Evolutionary conservation across 2,113 vertebrate species (phyloP), one percentile per base, ranked within the genome.

Genomic region (Acanthisitta chloris): DNA sequence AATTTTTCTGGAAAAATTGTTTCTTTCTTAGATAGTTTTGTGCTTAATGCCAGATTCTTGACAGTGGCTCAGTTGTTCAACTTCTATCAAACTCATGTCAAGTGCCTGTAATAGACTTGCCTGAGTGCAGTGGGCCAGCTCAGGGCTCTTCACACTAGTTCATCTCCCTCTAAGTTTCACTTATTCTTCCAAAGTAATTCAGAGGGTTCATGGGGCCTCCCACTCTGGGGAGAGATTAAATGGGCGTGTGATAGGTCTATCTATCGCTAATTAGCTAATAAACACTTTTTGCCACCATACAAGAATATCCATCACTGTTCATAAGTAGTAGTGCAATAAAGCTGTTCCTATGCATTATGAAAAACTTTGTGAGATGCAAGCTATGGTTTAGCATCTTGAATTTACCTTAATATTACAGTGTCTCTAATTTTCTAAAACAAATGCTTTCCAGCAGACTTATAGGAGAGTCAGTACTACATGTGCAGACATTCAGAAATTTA

Each of bases 401-500:
- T 85, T 85, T 74, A 25, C 15, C 6, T 24, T 40, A 19, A 9
- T 33, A 64, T 46, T 14, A 51, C 5, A 58, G 17, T 36, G 7
- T 8, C 17, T 51, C 13, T 81, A 51, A 57, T 79, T 70, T 82
- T 92, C 19, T 54, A 76, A 62, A 67, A 42, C 6, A 61, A 85
- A 57, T 62, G 3, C 2, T 57, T 13, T 78, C 13, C 33, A 85
- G 6, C 9, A 79, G 34, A 81, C 14, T 45, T 73, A 57, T 83
- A 84, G 28, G 34, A 57, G 14, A 14, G 26, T 79, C 14, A 57
- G 3, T 34, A 28, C 8, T 45, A 23, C 8, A 24, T 8, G 6
- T 45, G 9, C 1, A 0, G 1, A 24, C 4, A 2, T 33, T 76
- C 28, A 74, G 42, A 86, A 85, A 17, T 2, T 36, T 57, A 12